Conservation (phyloP, 2,888 invertebrate genomes). For the Flexamia atlantica region DNA sequence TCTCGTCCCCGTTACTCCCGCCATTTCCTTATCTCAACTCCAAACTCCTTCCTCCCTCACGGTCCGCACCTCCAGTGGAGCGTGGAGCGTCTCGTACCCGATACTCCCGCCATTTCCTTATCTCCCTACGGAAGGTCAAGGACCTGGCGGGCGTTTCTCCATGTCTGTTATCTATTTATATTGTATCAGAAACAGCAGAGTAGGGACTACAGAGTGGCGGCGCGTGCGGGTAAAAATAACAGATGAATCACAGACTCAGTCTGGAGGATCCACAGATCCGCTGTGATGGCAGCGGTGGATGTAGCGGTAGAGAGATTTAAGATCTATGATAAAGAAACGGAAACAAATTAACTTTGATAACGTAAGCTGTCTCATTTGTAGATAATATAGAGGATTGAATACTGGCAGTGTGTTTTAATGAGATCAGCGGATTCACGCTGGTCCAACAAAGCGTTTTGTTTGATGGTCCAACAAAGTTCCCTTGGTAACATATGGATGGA, state of each 20-base stretch:
- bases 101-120: neutral
- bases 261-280: neutral
- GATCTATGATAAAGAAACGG: neutral
- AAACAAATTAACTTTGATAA: neutral
- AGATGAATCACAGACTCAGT: slow-evolving; percentile 34
- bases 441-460: too few species aligned
- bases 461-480: too few species aligned
- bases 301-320: neutral
- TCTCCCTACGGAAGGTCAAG: slow-evolving; percentile 2
- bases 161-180: slow-evolving; percentile 58
- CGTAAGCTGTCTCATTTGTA: too few species aligned
- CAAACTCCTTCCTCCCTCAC: too few species aligned
- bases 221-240: slow-evolving; percentile 50
- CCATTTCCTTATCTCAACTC: too few species aligned
- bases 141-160: slow-evolving; percentile 26
- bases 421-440: too few species aligned
- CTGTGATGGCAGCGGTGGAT: neutral
- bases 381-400: too few species aligned
- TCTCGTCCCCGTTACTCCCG: too few species aligned
- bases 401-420: too few species aligned
- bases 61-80: too few species aligned
- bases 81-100: neutral
- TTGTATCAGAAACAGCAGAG: slow-evolving; percentile 18
- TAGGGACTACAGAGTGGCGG: neutral
- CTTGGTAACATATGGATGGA: too few species aligned